Conservation (phyloP, 2,113 vertebrate genomes). For the Myotis davidii region DNA sequence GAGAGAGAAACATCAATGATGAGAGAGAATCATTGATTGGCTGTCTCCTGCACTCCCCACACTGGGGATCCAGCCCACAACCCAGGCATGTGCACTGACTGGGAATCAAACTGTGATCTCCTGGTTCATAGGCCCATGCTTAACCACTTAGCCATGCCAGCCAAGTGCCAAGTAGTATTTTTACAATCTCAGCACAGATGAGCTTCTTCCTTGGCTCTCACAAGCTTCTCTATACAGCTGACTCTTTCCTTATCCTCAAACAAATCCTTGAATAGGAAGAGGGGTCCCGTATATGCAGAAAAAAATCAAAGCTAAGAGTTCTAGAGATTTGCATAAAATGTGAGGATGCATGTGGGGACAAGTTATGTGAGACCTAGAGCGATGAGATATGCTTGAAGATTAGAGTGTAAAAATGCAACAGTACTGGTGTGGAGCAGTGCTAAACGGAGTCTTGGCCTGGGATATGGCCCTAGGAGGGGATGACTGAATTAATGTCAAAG, state of each 20-base stretch:
- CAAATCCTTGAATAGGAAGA: neutral
- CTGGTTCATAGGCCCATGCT: too few relatives aligned
- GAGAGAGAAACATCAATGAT: too few relatives aligned
- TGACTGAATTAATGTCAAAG: neutral
- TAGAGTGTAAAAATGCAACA: neutral
- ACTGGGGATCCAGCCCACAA: too few relatives aligned
- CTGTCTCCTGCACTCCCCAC: too few relatives aligned
- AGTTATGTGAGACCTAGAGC: neutral
- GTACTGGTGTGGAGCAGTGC: neutral
- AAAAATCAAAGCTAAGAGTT: neutral
- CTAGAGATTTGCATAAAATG: neutral
- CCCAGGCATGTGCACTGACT: too few relatives aligned
- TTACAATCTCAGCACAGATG: neutral
- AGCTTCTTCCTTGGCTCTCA: neutral
- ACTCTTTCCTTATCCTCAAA: neutral
- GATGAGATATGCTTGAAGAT: neutral
- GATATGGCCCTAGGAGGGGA: neutral
- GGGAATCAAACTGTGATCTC: too few relatives aligned
- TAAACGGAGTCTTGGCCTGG: neutral
- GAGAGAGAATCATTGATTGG: too few relatives aligned
- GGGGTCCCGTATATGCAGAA: neutral
- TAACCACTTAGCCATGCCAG: too few relatives aligned
- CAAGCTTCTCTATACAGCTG: neutral
- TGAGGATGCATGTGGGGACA: neutral
- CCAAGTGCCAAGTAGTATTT: neutral